Conservation (phyloP, 2,888 invertebrate species). For the Idaea straminata region DNA sequence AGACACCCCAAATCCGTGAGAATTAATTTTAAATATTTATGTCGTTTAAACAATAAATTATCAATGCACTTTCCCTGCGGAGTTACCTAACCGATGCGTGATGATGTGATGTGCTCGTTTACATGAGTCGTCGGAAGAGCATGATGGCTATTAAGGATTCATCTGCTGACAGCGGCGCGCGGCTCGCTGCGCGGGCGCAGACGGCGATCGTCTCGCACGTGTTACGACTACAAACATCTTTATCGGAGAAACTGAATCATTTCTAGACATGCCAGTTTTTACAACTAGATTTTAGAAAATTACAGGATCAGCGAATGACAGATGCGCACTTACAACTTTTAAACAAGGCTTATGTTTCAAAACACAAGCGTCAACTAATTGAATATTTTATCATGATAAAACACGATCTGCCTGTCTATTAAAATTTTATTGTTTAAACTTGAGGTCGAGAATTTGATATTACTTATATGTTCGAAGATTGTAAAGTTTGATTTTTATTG, state of each 20-base stretch:
- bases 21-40: conserved; percentile 25
- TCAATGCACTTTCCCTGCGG: conserved; percentile 66
- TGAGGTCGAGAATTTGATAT: too few relatives aligned
- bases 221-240: conserved; percentile 32
- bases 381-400: too few relatives aligned
- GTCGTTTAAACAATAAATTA: conserved; percentile 40
- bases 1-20: conserved; percentile 19
- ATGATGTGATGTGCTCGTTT: conserved; percentile 60
- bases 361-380: too few relatives aligned
- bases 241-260: conserved; percentile 39
- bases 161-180: conserved; percentile 23
- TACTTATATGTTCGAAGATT: too few relatives aligned
- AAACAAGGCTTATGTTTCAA: not conserved
- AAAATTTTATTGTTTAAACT: too few relatives aligned
- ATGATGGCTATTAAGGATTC: conserved; percentile 57
- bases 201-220: conserved; percentile 28
- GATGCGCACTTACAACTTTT: not conserved
- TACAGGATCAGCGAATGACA: conserved; percentile 7
- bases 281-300: conserved; percentile 30
- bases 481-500: too few relatives aligned
- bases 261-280: conserved; percentile 32
- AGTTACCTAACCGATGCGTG: conserved; percentile 60
- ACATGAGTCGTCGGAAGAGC: conserved; percentile 55
- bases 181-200: not conserved
- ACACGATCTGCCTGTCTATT: too few relatives aligned